phyloP scores from a whole-genome alignment of 2,113 vertebrate genomes.

The Camelus dromedarius region DNA sequence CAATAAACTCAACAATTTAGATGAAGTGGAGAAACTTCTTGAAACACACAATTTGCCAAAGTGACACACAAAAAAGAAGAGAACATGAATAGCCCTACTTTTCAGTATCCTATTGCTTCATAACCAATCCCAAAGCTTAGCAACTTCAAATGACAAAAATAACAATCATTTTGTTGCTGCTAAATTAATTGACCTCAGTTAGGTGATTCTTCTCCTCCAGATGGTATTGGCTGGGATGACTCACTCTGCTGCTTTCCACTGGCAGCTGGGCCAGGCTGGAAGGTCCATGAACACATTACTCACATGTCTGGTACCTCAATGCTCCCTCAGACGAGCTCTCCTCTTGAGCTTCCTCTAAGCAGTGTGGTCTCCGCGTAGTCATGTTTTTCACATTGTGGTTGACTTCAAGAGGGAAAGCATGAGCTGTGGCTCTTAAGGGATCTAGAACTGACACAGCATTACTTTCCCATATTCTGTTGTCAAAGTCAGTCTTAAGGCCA shows the following conservation, averaged over 20 bases:
- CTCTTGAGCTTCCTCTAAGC: background rate
- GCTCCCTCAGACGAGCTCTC: background rate
- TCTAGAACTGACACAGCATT: background rate
- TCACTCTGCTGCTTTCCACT: background rate
- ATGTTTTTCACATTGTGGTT: background rate
- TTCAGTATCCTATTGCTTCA: background rate
- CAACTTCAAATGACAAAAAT: constrained; percentile 26
- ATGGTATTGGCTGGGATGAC: background rate
- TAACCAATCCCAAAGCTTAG: background rate
- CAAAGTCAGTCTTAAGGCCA: background rate
- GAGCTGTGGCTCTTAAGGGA: background rate
- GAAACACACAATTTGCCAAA: constrained; percentile 9
- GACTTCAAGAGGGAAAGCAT: background rate
- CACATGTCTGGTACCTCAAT: background rate
- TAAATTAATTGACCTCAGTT: constrained; percentile 12
- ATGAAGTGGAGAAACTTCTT: constrained; percentile 20
- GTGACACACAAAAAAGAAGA: constrained; percentile 32
- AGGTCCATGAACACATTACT: background rate
- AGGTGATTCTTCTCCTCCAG: background rate
- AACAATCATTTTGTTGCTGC: background rate
- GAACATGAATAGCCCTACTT: constrained; percentile 6
- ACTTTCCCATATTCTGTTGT: background rate
- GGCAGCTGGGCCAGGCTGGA: background rate
- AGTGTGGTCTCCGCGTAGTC: background rate
- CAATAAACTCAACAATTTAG: constrained; percentile 46